phyloP scores from a whole-genome alignment of 2,797 vertebrate species.

The Tamandua tetradactyla region DNA sequence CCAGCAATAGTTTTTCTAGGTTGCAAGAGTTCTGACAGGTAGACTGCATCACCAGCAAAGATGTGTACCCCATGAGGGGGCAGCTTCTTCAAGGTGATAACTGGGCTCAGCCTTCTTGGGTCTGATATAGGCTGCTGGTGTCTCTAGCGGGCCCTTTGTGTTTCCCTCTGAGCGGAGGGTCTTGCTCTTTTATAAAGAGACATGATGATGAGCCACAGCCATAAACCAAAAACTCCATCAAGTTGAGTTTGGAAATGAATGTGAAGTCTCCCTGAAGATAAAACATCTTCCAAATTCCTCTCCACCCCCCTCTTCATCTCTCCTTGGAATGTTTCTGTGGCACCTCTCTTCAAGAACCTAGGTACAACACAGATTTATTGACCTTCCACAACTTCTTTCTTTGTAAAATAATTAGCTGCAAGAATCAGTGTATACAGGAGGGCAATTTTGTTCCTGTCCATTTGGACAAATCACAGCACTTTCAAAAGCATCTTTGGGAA shows the following conservation, averaged over 20 bases:
- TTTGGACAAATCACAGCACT: slow-evolving; percentile 29
- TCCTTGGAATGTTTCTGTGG: neutral
- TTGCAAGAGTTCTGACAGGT: neutral
- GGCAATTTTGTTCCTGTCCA: neutral
- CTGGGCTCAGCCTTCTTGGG: neutral
- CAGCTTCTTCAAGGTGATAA: neutral
- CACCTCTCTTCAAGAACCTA: neutral
- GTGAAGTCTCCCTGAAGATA: neutral
- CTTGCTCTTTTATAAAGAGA: slow-evolving; percentile 23
- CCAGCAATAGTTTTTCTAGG: neutral
- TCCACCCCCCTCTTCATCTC: neutral
- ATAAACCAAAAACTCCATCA: neutral
- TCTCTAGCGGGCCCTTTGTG: neutral
- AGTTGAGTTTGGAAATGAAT: neutral
- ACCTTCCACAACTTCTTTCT: neutral
- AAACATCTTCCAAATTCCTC: neutral
- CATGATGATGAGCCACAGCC: neutral
- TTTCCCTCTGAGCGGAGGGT: neutral
- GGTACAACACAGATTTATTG: neutral
- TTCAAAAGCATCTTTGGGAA: neutral
- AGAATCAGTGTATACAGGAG: neutral
- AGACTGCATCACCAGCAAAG: neutral
- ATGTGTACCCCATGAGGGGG: neutral
- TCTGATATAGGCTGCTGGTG: neutral
- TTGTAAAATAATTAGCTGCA: neutral